Evolutionary conservation across 2,888 invertebrate genomes (phyloP).

Genomic region (Myopa tessellatipennis): DNA sequence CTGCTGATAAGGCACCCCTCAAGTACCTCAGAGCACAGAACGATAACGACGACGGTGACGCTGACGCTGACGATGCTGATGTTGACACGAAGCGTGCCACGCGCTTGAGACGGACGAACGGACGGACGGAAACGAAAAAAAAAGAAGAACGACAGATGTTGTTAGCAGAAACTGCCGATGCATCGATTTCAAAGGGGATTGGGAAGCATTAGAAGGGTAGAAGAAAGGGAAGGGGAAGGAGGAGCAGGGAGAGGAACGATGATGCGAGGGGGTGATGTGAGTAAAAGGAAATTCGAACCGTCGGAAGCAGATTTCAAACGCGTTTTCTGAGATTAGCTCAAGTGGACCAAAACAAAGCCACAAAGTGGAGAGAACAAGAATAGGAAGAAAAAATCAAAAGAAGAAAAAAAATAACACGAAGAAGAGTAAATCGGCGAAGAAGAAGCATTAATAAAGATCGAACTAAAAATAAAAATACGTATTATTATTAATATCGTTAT

Average conservation of each 20-base stretch:
- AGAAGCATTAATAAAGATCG: too few relatives aligned
- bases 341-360: too few relatives aligned
- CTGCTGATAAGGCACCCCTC: too few relatives aligned
- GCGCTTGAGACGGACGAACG: background rate
- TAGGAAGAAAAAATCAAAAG: too few relatives aligned
- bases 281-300: background rate
- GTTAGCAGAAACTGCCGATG: background rate
- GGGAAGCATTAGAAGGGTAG: background rate
- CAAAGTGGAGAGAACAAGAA: too few relatives aligned
- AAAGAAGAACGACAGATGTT: slow-evolving; percentile 6
- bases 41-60: background rate
- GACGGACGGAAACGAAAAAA: background rate
- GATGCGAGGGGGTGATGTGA: background rate
- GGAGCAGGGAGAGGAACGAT: background rate
- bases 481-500: too few relatives aligned
- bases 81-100: slow-evolving; percentile 1
- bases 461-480: too few relatives aligned
- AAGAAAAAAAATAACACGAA: too few relatives aligned
- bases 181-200: background rate
- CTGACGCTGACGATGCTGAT: background rate
- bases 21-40: too few relatives aligned
- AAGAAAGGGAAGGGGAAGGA: background rate
- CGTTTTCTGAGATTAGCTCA: too few relatives aligned
- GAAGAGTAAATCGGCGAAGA: too few relatives aligned
- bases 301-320: background rate